Evolutionary conservation across 2,797 vertebrate species (phyloP).

Genomic region (Pantherophis alleghaniensis): DNA sequence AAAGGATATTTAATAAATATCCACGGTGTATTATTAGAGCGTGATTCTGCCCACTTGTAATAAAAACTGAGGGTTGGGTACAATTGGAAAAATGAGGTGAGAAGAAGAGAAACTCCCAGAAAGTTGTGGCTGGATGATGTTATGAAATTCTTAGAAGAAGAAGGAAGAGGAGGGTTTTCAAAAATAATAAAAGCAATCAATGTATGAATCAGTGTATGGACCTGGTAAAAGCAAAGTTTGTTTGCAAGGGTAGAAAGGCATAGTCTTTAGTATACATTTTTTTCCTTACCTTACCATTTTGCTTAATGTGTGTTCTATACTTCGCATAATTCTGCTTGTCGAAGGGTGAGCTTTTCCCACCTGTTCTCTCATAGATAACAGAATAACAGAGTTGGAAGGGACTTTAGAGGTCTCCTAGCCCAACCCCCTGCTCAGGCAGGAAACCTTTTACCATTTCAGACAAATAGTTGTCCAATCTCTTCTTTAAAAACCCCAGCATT

Average conservation of each 20-base stretch:
- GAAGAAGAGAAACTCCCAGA: neutral
- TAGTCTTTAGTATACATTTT: neutral
- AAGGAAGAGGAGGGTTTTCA: neutral
- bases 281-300: neutral
- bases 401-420: neutral
- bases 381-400: neutral
- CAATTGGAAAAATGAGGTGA: neutral
- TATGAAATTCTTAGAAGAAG: neutral
- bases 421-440: neutral
- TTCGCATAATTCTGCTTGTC: neutral
- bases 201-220: neutral
- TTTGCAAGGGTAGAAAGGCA: neutral
- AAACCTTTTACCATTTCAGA: neutral
- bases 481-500: neutral
- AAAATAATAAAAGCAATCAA: neutral
- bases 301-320: neutral
- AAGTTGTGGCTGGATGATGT: neutral
- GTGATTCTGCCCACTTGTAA: neutral
- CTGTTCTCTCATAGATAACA: neutral
- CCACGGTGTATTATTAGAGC: neutral
- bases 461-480: neutral
- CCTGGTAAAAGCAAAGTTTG: neutral
- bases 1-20: neutral
- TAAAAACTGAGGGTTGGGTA: neutral
- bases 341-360: neutral